Base-by-base conservation (phyloP, 2,113 vertebrate genomes). In the Pterocles orientalis region DNA sequence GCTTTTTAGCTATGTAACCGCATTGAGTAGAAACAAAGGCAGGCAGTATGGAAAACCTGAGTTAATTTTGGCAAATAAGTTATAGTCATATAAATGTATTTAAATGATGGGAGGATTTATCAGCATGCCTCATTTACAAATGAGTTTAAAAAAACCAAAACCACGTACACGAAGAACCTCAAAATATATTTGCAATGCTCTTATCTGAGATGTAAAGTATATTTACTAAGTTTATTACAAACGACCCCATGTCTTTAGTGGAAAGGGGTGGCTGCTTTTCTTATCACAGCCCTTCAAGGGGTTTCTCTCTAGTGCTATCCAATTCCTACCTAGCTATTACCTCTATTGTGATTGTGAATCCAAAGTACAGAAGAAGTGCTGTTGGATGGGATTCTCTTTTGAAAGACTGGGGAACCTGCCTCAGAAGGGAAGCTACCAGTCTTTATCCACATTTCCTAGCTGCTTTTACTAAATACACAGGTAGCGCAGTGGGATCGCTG, bases 241-340 rank as follows among this genome's bases (percentile, higher is more conserved):
- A 72, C 11, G 5, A 31, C 26, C 3, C 3, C 11, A 5, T 9
- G 9, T 48, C 29, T 87, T 81, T 21, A 81, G 43, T 43, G 39
- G 34, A 65, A 78, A 8, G 7, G 0, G 3, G 25, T 10, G 2
- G 13, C n/a, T 81, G 64, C 33, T 56, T 70, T 64, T 45, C 64
- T 92, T 78, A 68, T 78, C 68, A 65, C 73, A 76, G 53, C 14
- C 26, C 62, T 88, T 90, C 72, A 33, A 96, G 85, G 34, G 92
- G 33, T 7, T 92, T 36, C 36, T 90, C 90, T 93, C 60, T 14
- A 68, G 43, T 18, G 14, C n/a, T 90, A 8, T 25, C 33, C 72
- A 81, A 23, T 89, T 95, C 72, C 83, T 86, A 88, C 29, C 86
- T 60, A 36, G 69, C 92, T 75, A 13, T 88, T 86, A 41, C 36